phyloP scores from a whole-genome alignment of 2,888 invertebrate species.

The Cephus nigrinus region DNA sequence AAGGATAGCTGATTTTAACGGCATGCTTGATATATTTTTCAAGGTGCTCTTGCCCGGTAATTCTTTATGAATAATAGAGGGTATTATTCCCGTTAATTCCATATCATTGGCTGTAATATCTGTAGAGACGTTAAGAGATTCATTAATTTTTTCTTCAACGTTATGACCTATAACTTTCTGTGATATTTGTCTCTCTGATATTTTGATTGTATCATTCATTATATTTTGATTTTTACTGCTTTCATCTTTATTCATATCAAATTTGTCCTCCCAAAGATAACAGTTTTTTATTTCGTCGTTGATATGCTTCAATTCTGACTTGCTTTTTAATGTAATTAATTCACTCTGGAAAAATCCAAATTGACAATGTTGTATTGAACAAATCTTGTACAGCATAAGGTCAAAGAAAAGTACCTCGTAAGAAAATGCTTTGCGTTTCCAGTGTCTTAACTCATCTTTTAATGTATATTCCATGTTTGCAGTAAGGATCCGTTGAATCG shows the following conservation, averaged over 20 bases:
- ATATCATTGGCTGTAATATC: background rate
- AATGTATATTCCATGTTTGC: conserved; percentile 40
- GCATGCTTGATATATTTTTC: background rate
- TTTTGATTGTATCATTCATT: conserved; percentile 15
- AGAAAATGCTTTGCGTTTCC: conserved; percentile 42
- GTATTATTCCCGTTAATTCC: background rate
- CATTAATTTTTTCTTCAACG: background rate
- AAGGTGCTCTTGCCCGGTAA: background rate
- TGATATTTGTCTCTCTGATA: background rate
- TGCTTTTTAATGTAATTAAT: conserved; percentile 31
- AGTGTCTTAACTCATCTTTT: conserved; percentile 38
- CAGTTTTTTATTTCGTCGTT: background rate
- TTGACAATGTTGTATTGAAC: background rate
- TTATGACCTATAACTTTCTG: background rate
- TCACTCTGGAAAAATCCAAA: conserved; percentile 28
- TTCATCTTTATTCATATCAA: conserved; percentile 71
- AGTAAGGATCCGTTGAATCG: conserved; percentile 41
- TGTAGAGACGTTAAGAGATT: background rate
- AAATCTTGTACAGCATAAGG: background rate
- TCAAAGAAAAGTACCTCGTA: conserved; percentile 34
- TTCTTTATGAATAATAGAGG: background rate
- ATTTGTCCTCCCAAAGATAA: conserved; percentile 39
- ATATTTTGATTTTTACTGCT: conserved; percentile 49
- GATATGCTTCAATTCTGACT: conserved; percentile 17
- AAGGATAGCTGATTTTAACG: background rate